Conservation (phyloP, 2,888 invertebrate genomes). For the Luperina nickerlii region DNA sequence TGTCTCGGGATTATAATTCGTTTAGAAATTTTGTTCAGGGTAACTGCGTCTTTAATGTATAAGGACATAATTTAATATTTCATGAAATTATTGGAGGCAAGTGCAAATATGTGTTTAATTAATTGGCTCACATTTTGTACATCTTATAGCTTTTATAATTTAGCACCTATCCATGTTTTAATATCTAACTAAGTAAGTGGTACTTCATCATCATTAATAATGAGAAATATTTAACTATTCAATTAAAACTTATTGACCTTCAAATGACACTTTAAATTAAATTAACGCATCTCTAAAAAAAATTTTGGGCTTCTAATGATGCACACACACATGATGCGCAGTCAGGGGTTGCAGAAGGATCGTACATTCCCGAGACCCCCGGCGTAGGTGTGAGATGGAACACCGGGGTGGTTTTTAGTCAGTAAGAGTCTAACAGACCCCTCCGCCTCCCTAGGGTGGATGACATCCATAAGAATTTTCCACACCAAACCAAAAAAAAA, state of each 20-base stretch:
- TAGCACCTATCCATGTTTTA: not conserved
- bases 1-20: slow-evolving; percentile 43
- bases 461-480: too few relatives aligned
- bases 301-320: not conserved
- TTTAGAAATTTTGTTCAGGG: slow-evolving; percentile 35
- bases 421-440: too few relatives aligned
- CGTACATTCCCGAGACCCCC: too few relatives aligned
- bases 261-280: not conserved
- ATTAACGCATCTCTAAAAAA: not conserved
- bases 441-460: too few relatives aligned
- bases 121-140: slow-evolving; percentile 17
- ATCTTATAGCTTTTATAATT: not conserved
- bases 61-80: slow-evolving; percentile 41
- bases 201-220: not conserved
- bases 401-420: too few relatives aligned
- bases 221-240: not conserved
- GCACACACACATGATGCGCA: not conserved
- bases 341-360: too few relatives aligned
- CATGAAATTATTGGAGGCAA: slow-evolving; percentile 26
- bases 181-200: not conserved
- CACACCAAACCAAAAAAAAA: too few relatives aligned
- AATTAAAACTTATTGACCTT: not conserved
- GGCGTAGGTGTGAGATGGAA: too few relatives aligned
- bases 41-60: slow-evolving; percentile 22
- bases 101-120: slow-evolving; percentile 19